Evolutionary conservation across 2,888 invertebrate genomes (phyloP).

Genomic region (Sarcophaga rosellei): DNA sequence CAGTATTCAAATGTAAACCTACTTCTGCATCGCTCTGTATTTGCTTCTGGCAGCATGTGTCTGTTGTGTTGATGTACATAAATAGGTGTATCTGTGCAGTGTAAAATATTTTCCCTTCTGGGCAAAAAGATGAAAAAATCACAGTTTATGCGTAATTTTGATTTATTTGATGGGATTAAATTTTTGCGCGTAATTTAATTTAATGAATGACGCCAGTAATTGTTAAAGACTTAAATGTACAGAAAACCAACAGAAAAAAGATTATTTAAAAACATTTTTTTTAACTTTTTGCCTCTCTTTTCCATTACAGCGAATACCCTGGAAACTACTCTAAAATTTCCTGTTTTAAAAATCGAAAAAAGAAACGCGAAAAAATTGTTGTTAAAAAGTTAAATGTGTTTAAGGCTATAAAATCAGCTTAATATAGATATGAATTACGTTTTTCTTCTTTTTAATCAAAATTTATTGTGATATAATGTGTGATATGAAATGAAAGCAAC

Average conservation of each 20-base stretch:
- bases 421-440: conserved; percentile 34
- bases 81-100: not conserved
- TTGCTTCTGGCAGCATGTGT: too few species aligned
- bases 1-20: too few species aligned
- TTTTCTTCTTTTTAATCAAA: conserved; percentile 23
- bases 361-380: too few species aligned
- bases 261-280: not conserved
- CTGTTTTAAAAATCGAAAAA: conserved; percentile 8
- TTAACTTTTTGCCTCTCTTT: not conserved
- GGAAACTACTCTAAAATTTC: not conserved
- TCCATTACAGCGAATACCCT: too few species aligned
- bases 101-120: conserved; percentile 37
- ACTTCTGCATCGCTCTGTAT: too few species aligned
- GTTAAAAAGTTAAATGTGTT: not conserved
- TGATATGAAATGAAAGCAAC: too few species aligned
- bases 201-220: conserved; percentile 47
- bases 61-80: too few species aligned
- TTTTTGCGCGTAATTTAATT: conserved; percentile 60
- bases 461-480: conserved; percentile 12
- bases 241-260: not conserved
- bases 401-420: conserved; percentile 35
- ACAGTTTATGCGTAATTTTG: conserved; percentile 54
- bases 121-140: conserved; percentile 30
- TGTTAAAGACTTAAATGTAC: conserved; percentile 11
- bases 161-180: conserved; percentile 60